Conservation (phyloP, 2,888 invertebrate genomes). For the Tachina grossa region DNA sequence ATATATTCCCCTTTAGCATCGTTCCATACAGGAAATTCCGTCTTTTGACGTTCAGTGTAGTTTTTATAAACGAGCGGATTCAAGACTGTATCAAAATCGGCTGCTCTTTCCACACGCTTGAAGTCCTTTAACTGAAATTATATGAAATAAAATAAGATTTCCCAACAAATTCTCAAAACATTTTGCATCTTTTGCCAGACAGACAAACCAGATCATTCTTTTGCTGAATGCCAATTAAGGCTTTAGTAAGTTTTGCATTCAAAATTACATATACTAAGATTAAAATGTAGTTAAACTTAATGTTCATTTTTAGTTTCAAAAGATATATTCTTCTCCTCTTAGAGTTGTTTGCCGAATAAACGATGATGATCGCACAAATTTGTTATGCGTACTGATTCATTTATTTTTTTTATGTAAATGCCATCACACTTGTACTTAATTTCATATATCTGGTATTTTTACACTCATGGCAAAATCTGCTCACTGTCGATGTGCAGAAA, state of each 20-base stretch:
- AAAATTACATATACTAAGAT: slow-evolving; percentile 51
- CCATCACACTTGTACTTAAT: too few species aligned
- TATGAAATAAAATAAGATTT: neutral
- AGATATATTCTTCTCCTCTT: neutral
- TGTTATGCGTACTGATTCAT: slow-evolving; percentile 48
- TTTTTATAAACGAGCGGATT: slow-evolving; percentile 50
- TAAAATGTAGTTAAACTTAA: slow-evolving; percentile 34
- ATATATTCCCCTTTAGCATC: slow-evolving; percentile 74
- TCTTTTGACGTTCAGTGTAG: slow-evolving; percentile 63
- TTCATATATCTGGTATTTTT: neutral
- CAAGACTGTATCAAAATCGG: slow-evolving; percentile 46
- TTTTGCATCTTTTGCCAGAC: neutral
- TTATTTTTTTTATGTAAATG: neutral
- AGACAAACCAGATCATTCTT: slow-evolving; percentile 18
- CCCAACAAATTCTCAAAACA: too few species aligned
- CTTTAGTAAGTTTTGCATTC: slow-evolving; percentile 50
- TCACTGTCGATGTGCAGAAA: too few species aligned
- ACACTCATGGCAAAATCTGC: neutral
- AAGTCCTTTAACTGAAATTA: slow-evolving; percentile 29
- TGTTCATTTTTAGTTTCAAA: slow-evolving; percentile 49
- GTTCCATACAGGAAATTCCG: slow-evolving; percentile 75
- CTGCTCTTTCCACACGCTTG: slow-evolving; percentile 41
- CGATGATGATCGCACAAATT: slow-evolving; percentile 35
- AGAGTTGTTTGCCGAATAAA: neutral
- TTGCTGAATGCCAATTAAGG: neutral